Percentiles rank a stretch among this genome's conserved stretches.
These are phyloP conservation scores for Luidia sarsii DNA, from an alignment of 53 echinoderm and acorn worm species.

Conservation along the genomic window DNA sequence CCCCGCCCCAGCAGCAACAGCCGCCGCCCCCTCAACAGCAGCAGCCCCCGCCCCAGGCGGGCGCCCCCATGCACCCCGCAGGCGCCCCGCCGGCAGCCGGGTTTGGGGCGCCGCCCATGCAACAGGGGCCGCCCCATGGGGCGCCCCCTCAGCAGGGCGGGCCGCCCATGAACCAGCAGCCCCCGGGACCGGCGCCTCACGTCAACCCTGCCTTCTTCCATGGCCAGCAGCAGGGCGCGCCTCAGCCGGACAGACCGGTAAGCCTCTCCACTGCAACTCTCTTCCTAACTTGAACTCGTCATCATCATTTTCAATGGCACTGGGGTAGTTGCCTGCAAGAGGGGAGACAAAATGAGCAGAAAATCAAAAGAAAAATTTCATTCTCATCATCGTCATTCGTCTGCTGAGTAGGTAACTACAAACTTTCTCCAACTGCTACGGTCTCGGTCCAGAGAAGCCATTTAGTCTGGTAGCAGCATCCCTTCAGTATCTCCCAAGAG, in stretches of 20 bases:
- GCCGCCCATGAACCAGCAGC: conserved; percentile 50
- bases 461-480: no score
- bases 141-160: neutral
- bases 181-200: conserved; percentile 76
- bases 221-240: conserved; percentile 61
- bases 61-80: conserved; percentile 15
- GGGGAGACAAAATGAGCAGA: no score
- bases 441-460: no score
- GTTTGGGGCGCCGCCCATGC: conserved; percentile 43
- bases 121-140: conserved; percentile 22
- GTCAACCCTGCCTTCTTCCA: conserved; percentile 94
- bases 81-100: neutral
- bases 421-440: no score
- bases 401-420: no score
- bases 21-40: conserved; percentile 31
- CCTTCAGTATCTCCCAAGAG: no score
- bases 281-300: no score
- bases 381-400: no score
- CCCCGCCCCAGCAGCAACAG: neutral
- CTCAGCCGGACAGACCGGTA: conserved; percentile 46
- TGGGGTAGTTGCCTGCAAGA: conserved; percentile 77
- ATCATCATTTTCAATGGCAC: conserved; percentile 95
- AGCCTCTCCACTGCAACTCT: no score
- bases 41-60: conserved; percentile 22
- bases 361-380: no score